A percentile compares a stretch with the other conserved stretches of the same genome.
Conservation (phyloP, 2,113 vertebrate genomes). For the Vulpes ferrilata region DNA sequence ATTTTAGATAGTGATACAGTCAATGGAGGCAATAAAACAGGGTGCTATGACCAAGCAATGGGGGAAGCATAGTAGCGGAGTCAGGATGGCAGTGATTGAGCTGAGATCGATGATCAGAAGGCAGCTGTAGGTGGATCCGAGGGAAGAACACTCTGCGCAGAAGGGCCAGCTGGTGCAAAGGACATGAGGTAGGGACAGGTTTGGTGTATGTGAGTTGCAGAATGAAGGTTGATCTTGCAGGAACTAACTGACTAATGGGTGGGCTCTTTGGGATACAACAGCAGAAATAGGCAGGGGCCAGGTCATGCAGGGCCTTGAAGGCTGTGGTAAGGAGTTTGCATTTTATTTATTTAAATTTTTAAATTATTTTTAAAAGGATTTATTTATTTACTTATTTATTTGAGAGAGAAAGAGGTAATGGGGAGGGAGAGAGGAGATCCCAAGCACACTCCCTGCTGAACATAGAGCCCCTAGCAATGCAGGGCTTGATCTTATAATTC, state of each 20-base stretch:
- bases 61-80: background rate
- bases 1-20: background rate
- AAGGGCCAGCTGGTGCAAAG: background rate
- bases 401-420: background rate
- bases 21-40: background rate
- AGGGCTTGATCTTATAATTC: background rate
- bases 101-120: background rate
- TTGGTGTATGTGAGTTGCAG: background rate
- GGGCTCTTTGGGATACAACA: background rate
- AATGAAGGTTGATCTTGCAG: background rate
- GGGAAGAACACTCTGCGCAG: background rate
- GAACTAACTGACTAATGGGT: background rate
- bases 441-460: background rate
- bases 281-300: background rate
- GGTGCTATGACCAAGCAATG: background rate
- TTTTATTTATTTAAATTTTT: background rate
- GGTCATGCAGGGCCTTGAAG: background rate
- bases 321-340: background rate
- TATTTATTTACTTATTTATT: background rate
- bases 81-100: background rate
- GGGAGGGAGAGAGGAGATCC: background rate
- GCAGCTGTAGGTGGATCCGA: background rate
- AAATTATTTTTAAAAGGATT: background rate
- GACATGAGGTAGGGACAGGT: background rate
- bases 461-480: background rate